A percentile compares a stretch with the other conserved stretches of the same genome.
These are phyloP conservation scores for Adelosebastes latens DNA, from an alignment of 2,797 vertebrate species.

Conservation along the genomic window DNA sequence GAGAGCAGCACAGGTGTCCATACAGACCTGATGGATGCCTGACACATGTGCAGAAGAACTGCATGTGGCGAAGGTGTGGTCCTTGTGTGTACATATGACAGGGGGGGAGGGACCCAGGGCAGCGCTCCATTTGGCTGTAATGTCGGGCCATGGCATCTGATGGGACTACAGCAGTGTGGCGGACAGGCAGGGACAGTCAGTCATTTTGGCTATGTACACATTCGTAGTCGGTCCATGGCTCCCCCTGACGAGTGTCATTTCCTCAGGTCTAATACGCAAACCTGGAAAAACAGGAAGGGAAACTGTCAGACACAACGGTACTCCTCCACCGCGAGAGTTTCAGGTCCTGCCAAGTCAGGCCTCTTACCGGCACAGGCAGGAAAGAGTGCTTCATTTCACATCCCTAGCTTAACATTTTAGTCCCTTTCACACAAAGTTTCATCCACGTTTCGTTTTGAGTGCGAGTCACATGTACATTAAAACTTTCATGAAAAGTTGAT, in stretches of 20 bases:
- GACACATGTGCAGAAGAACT: constrained; percentile 53
- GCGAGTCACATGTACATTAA: not conserved
- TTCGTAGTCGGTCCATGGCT: constrained; percentile 99
- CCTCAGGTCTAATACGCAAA: constrained; percentile 99
- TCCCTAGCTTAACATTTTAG: not conserved
- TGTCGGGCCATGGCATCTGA: constrained; percentile 90
- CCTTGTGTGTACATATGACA: constrained; percentile 71
- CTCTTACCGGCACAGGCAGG: not conserved
- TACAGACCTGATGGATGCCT: constrained; percentile 72
- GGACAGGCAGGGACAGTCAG: constrained; percentile 92
- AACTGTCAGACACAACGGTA: not conserved
- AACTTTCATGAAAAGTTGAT: not conserved
- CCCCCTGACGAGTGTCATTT: constrained; percentile 94
- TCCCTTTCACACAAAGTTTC: not conserved
- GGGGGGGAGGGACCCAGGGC: constrained; percentile 57
- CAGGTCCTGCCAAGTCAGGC: not conserved
- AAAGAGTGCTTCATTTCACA: not conserved
- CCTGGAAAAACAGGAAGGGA: constrained; percentile 79
- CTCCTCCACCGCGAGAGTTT: not conserved
- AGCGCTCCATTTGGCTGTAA: constrained; percentile 79
- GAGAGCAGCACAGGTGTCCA: constrained; percentile 21
- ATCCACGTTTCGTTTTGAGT: not conserved
- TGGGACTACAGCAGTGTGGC: constrained; percentile 96
- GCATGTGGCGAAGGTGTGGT: constrained; percentile 61
- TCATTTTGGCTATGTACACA: constrained; percentile 99